Evolutionary conservation across 2,113 vertebrate species (phyloP).

Genomic region (Cottus gobio): DNA sequence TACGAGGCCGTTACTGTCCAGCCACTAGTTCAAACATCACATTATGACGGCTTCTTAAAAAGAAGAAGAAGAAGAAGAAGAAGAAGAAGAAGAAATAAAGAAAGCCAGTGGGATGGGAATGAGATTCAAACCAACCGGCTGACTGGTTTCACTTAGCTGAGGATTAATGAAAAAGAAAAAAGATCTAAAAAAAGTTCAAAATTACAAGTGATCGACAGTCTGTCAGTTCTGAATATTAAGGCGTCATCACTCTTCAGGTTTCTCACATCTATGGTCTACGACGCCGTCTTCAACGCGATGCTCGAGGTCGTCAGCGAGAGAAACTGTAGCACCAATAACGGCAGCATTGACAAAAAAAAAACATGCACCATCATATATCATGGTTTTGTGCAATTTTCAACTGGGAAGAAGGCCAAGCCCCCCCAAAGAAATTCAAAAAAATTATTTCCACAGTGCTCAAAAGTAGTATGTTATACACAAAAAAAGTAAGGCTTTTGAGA

Average conservation of each 20-base stretch:
- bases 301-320: no score
- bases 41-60: constrained; percentile 1
- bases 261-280: background rate
- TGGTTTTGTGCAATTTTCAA: constrained; percentile 58
- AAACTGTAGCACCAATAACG: constrained; percentile 59
- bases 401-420: background rate
- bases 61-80: no score
- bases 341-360: constrained; percentile 22
- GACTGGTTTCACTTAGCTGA: constrained; percentile 45
- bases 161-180: background rate
- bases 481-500: constrained; percentile 53
- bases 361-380: constrained; percentile 36
- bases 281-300: constrained; percentile 22
- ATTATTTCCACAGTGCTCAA: background rate
- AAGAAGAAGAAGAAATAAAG: no score
- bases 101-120: background rate
- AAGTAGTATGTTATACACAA: constrained; percentile 26
- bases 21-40: constrained; percentile 31
- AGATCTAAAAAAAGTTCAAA: no score
- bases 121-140: constrained; percentile 15
- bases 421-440: background rate
- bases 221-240: constrained; percentile 42
- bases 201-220: background rate
- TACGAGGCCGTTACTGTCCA: background rate
- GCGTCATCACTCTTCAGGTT: constrained; percentile 28